Conservation (phyloP, 2,888 invertebrate species). For the Hypomecis punctinalis region DNA sequence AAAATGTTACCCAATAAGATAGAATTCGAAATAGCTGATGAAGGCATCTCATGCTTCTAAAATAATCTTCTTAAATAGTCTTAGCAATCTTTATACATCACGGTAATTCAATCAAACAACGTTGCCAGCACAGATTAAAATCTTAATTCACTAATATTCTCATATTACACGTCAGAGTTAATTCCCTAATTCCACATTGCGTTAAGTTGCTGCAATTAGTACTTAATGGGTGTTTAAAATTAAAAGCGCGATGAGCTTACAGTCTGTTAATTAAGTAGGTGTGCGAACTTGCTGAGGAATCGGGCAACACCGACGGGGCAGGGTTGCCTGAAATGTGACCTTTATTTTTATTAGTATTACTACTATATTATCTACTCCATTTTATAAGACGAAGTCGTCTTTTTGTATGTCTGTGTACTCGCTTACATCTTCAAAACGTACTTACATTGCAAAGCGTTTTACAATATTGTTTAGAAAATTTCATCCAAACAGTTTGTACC, state of each 20-base stretch:
- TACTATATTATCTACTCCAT: too few species aligned
- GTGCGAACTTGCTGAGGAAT: conserved; percentile 39
- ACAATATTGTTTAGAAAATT: too few species aligned
- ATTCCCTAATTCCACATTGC: conserved; percentile 21
- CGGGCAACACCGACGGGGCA: conserved; percentile 20
- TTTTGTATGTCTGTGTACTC: too few species aligned
- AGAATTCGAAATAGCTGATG: too few species aligned
- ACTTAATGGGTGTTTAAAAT: conserved; percentile 30
- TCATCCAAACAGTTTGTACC: too few species aligned
- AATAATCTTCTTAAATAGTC: too few species aligned
- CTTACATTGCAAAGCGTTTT: too few species aligned
- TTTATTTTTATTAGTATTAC: not conserved
- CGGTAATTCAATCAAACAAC: conserved; percentile 5
- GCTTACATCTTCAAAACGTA: too few species aligned
- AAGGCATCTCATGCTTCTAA: too few species aligned
- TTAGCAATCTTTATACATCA: too few species aligned
- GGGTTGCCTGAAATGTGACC: conserved; percentile 10
- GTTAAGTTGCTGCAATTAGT: conserved; percentile 23
- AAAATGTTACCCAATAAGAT: too few species aligned
- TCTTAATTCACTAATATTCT: conserved; percentile 15
- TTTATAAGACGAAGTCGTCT: too few species aligned
- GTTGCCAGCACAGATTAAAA: not conserved
- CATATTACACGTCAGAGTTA: conserved; percentile 20
- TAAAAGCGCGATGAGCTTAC: conserved; percentile 27
- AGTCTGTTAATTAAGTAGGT: conserved; percentile 43